Evolutionary conservation across 2,113 vertebrate species (phyloP).

Genomic region (Coptodon rendalli): DNA sequence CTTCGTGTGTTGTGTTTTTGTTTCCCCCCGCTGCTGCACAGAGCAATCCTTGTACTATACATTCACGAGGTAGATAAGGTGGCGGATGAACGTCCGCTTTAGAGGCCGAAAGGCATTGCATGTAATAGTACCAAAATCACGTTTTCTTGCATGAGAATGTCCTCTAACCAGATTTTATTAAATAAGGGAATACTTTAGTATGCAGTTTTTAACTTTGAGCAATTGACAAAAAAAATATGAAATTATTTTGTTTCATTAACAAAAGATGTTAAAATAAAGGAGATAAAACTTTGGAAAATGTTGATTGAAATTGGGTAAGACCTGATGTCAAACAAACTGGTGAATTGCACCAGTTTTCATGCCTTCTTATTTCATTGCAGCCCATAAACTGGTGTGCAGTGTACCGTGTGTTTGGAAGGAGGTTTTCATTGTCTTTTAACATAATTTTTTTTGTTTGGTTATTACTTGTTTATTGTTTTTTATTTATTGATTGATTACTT

Average conservation of each 20-base stretch:
- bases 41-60: background rate
- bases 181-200: background rate
- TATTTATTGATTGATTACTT: background rate
- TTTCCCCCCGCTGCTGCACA: background rate
- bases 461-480: background rate
- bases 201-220: background rate
- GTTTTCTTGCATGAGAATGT: background rate
- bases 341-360: background rate
- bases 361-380: background rate
- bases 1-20: conserved; percentile 17
- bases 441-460: background rate
- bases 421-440: background rate
- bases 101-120: background rate
- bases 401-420: background rate
- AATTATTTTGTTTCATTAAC: background rate
- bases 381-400: background rate
- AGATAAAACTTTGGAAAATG: background rate
- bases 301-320: background rate
- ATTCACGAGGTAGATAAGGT: conserved; percentile 23
- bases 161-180: background rate
- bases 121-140: background rate
- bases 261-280: background rate
- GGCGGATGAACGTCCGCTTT: background rate
- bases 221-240: background rate
- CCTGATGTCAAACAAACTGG: background rate